Evolutionary conservation across 2,113 vertebrate genomes (phyloP).

Genomic region (Percopsis transmontana): DNA sequence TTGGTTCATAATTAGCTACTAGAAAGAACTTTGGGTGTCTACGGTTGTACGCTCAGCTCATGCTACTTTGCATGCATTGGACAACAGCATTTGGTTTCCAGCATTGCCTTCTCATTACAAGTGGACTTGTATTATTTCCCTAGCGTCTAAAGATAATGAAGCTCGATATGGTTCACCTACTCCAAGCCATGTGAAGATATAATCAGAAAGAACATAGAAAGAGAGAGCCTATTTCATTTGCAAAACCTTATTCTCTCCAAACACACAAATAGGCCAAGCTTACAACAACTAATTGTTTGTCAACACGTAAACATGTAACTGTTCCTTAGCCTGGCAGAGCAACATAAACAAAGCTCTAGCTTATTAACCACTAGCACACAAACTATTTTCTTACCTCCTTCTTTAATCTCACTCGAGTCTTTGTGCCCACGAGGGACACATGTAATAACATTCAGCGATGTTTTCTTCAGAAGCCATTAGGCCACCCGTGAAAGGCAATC

Average conservation of each 20-base stretch:
- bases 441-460: not conserved
- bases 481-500: slow-evolving; percentile 14
- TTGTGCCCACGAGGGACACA: slow-evolving; percentile 7
- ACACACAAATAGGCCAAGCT: not conserved
- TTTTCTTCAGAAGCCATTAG: slow-evolving; percentile 18
- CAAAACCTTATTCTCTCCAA: not conserved
- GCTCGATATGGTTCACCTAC: not conserved
- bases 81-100: not conserved
- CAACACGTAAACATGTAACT: not conserved
- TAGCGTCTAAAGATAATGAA: not conserved
- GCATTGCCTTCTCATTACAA: not conserved
- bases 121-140: not conserved
- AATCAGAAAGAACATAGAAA: not conserved
- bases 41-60: not conserved
- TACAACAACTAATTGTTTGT: not conserved
- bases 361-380: slow-evolving; percentile 5
- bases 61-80: not conserved
- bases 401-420: slow-evolving; percentile 7
- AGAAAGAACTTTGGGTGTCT: not conserved
- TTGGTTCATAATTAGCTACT: not conserved
- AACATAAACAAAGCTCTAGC: not conserved
- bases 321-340: not conserved
- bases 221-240: not conserved
- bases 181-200: not conserved
- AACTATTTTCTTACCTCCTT: not conserved